Evolutionary conservation across 2,888 invertebrate species (phyloP), one percentile per base, ranked within the genome.

Genomic region (Cheilosia grossa): DNA sequence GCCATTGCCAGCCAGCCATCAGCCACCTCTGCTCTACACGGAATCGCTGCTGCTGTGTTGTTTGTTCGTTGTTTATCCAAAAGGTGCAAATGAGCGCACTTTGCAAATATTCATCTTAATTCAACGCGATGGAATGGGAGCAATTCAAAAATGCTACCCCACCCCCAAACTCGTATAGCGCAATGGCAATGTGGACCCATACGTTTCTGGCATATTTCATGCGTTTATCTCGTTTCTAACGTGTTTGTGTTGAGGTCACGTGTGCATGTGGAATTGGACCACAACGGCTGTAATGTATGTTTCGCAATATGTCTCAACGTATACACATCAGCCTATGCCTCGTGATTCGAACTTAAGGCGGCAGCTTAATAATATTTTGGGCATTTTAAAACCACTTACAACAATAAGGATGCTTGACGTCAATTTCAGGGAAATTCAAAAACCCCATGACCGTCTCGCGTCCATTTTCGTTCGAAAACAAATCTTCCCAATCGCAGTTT

Each of bases 11-110:
- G 27, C 30, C 30, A 30, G 30, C 9, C 27, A 27, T 2, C 49
- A 24, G 37, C 54, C 30, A 67, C 6, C 67, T 27, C 4, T 37
- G 37, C 13, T 37, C 37, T 37, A 13, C 4, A 21, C 21, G 10
- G 13, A 21, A 49, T 47, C 17, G 17, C 19, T 9, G 17, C 7
- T 27, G 21, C 24, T 37, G 37, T 24, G 33, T 7, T 69, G 37
- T 66, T 47, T 47, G 54, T 51, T 37, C 33, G 40, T 64, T 86
- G 78, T 66, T 86, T 82, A 72, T 63, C 77, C 70, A 54, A 69
- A 69, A 40, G 67, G 75, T 61, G 82, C 75, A 87, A 73, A 87
- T 87, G 87, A 87, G 89, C 82, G 88, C 87, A 89, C 88, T 88
- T 88, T 89, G 89, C 88, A 69, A 70, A 53, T 70, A 69, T 63